Conservation (phyloP, 2,888 invertebrate species). For the Melieria picta region DNA sequence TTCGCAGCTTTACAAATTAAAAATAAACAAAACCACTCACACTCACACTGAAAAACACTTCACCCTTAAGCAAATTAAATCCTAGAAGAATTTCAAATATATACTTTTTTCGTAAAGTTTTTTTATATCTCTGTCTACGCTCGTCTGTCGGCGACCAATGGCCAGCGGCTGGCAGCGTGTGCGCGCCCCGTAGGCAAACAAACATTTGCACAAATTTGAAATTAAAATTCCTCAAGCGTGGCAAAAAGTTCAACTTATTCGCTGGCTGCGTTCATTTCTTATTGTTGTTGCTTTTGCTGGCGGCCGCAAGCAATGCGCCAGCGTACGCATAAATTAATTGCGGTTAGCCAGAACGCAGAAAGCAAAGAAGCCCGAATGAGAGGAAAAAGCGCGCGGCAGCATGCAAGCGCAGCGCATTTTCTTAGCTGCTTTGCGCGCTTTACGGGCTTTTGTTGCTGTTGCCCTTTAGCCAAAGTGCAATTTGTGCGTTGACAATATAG, state of each 20-base stretch:
- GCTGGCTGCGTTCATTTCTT: neutral
- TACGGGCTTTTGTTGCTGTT: too few species aligned
- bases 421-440: too few species aligned
- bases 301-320: neutral
- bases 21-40: too few species aligned
- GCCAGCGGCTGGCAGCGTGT: neutral
- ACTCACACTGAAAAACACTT: too few species aligned
- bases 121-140: conserved; percentile 8
- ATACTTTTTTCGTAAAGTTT: neutral
- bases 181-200: conserved; percentile 36
- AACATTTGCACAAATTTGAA: conserved; percentile 43
- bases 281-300: neutral
- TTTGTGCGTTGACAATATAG: conserved; percentile 24
- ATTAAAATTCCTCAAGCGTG: conserved; percentile 47
- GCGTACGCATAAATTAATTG: conserved; percentile 56
- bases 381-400: neutral
- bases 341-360: conserved; percentile 37
- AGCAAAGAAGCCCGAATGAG: neutral
- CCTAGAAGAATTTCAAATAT: neutral
- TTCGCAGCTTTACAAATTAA: too few species aligned
- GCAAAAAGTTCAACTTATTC: conserved; percentile 44
- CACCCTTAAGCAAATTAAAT: conserved; percentile 30
- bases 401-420: too few species aligned
- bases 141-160: neutral
- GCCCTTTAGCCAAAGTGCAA: conserved; percentile 5